Conservation (phyloP, 2,113 vertebrate genomes). For the human region DNA sequence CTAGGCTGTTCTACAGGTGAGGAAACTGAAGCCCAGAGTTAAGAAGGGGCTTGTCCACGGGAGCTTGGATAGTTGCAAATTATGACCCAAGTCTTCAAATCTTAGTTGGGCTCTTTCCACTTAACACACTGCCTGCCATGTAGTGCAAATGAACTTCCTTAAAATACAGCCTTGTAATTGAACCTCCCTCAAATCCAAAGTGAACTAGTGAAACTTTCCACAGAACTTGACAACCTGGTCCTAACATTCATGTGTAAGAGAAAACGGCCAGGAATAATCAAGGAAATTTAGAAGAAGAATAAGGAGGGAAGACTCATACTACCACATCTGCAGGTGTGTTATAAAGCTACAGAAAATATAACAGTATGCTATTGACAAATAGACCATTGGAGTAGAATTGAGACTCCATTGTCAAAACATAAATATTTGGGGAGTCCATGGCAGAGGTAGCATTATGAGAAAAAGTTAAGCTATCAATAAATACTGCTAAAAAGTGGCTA, state of each 20-base stretch:
- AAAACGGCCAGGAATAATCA: neutral
- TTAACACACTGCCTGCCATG: neutral
- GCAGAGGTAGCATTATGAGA: neutral
- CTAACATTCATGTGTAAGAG: neutral
- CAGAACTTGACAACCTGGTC: neutral
- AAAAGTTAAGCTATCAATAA: slow-evolving; percentile 3
- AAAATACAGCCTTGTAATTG: neutral
- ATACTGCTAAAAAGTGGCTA: neutral
- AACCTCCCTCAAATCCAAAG: neutral
- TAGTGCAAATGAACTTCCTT: slow-evolving; percentile 8
- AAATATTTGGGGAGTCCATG: neutral
- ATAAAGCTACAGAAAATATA: slow-evolving; percentile 5
- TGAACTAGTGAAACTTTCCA: neutral
- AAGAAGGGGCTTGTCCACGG: neutral
- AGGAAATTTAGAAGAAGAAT: slow-evolving; percentile 1
- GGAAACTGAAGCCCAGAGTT: neutral
- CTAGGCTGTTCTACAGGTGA: neutral
- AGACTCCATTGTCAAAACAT: neutral
- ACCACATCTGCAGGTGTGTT: neutral
- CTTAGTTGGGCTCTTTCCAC: neutral
- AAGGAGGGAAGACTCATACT: neutral
- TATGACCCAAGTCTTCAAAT: neutral
- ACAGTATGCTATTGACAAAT: neutral
- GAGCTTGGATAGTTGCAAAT: neutral
- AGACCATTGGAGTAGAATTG: neutral